Conservation (phyloP, 2,113 vertebrate genomes). For the Polyodon spathula region DNA sequence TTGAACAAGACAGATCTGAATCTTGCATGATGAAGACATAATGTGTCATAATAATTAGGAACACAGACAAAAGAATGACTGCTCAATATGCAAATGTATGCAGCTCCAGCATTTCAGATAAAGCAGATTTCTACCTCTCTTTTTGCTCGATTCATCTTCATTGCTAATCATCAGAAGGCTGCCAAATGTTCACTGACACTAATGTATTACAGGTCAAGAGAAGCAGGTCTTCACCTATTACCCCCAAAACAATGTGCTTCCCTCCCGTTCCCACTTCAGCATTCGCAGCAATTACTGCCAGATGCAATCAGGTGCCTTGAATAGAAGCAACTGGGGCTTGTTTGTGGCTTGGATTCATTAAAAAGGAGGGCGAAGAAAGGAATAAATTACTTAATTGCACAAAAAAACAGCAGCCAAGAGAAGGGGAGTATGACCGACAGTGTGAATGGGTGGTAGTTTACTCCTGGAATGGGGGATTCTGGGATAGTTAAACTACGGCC, state of each 20-base stretch:
- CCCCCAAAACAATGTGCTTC: conserved; percentile 88
- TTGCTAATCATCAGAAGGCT: conserved; percentile 78
- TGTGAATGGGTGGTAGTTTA: conserved; percentile 79
- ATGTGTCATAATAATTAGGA: conserved; percentile 97
- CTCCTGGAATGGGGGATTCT: conserved; percentile 96
- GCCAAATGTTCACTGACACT: conserved; percentile 90
- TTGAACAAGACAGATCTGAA: conserved; percentile 84
- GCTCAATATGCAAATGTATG: conserved; percentile 96
- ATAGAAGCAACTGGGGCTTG: conserved; percentile 97
- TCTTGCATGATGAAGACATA: conserved; percentile 97
- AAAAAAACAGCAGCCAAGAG: conserved; percentile 92
- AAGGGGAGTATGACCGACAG: conserved; percentile 76
- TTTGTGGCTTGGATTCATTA: conserved; percentile 99
- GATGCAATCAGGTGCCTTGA: conserved; percentile 96
- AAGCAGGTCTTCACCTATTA: conserved; percentile 87
- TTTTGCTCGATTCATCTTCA: conserved; percentile 76
- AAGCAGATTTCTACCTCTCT: conserved; percentile 70
- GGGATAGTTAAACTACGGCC: conserved; percentile 97
- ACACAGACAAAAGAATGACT: conserved; percentile 88
- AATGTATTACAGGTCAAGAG: conserved; percentile 94
- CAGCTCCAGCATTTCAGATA: conserved; percentile 76
- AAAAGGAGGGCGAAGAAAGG: conserved; percentile 98
- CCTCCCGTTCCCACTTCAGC: conserved; percentile 87
- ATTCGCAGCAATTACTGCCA: conserved; percentile 97
- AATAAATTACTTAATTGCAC: conserved; percentile 99